phyloP scores from a whole-genome alignment of 53 echinoderm and acorn worm species.

The Arbacia lixula region DNA sequence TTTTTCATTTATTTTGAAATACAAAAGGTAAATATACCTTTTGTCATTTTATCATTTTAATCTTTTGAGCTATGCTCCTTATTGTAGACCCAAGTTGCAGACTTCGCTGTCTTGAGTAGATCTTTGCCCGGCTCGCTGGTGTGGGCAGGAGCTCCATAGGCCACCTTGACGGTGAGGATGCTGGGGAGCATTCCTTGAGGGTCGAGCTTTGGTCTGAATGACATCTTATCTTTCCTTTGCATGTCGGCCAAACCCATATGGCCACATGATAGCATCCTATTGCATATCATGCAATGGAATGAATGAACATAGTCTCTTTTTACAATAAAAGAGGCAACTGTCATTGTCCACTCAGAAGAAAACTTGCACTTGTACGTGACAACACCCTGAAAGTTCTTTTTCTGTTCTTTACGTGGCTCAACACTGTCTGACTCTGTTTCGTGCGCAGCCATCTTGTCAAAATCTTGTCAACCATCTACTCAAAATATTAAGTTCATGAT shows the following conservation, averaged over 20 bases:
- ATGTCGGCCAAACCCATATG: slow-evolving; percentile 17
- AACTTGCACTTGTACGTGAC: slow-evolving; percentile 11
- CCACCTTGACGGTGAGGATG: background rate
- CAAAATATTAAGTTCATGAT: too few species aligned
- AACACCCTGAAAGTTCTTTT: slow-evolving; percentile 6
- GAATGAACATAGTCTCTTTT: slow-evolving; percentile 21
- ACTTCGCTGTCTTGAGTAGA: slow-evolving; percentile 1
- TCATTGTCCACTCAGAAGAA: slow-evolving; percentile 26
- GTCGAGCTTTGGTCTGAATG: slow-evolving; percentile 6
- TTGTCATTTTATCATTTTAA: too few species aligned
- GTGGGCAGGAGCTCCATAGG: slow-evolving; percentile 1
- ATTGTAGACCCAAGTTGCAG: background rate
- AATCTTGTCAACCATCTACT: too few species aligned
- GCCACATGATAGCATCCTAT: slow-evolving; percentile 7
- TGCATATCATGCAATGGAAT: slow-evolving; percentile 20
- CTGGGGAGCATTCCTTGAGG: background rate
- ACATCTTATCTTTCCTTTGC: background rate
- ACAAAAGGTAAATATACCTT: too few species aligned
- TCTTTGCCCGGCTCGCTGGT: background rate
- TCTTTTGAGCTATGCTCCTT: slow-evolving; percentile 4
- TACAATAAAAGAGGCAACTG: background rate
- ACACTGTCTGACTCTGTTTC: too few species aligned
- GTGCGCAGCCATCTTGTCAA: too few species aligned
- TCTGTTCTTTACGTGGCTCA: too few species aligned
- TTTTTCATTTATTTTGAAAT: too few species aligned